A percentile compares a stretch with the other conserved stretches of the same genome.
These are phyloP conservation scores for Florisuga fusca DNA, from an alignment of 2,797 vertebrate species.

Conservation along the genomic window DNA sequence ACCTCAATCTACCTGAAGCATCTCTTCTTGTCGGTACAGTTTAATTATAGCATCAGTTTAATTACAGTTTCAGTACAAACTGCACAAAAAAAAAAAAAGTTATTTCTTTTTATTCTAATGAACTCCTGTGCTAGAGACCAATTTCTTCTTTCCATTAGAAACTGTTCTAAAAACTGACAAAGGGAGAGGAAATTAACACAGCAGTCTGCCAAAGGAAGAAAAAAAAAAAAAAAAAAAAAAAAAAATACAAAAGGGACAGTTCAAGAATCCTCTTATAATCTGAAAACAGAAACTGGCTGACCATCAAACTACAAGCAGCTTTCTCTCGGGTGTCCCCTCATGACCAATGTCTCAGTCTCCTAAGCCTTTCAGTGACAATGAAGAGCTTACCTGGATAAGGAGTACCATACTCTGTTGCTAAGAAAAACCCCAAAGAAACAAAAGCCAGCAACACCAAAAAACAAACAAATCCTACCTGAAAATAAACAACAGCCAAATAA, in stretches of 20 bases:
- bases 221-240: neutral
- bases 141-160: neutral
- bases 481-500: neutral
- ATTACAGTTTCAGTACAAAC: neutral
- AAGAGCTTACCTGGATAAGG: neutral
- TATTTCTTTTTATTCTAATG: conserved; percentile 5
- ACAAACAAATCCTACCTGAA: no score
- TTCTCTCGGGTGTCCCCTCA: neutral
- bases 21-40: neutral
- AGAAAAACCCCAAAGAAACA: neutral
- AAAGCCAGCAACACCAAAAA: neutral
- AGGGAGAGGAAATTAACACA: conserved; percentile 31
- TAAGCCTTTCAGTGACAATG: neutral
- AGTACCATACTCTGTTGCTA: neutral
- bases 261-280: neutral
- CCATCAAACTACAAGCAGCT: neutral
- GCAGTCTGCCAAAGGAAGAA: neutral
- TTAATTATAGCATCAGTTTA: neutral
- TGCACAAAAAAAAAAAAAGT: neutral
- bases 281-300: neutral
- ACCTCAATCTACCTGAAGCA: neutral
- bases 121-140: neutral
- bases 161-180: neutral
- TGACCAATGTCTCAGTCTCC: neutral
- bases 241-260: neutral